Percentiles rank a stretch among this genome's conserved stretches.
phyloP scores from a whole-genome alignment of 2,113 vertebrate species.

The Phrynosoma blainvillii region DNA sequence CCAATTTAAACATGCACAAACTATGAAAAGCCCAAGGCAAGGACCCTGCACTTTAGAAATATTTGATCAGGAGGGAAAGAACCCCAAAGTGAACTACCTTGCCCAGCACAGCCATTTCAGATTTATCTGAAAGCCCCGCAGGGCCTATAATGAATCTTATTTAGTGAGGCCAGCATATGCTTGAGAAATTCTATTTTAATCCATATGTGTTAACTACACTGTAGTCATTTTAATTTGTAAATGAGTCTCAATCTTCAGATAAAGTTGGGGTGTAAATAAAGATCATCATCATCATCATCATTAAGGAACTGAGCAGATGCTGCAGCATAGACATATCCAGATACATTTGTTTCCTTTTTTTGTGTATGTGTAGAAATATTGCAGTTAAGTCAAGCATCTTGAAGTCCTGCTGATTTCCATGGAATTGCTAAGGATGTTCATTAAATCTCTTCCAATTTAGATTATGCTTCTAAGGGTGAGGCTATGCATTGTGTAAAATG shows the following conservation, averaged over 20 bases:
- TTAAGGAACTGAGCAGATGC: not conserved
- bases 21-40: not conserved
- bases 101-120: not conserved
- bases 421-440: not conserved
- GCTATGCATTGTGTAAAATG: not conserved
- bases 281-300: too few species aligned
- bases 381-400: not conserved
- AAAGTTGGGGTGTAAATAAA: too few species aligned
- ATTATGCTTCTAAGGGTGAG: not conserved
- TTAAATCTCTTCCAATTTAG: not conserved
- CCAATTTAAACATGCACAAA: not conserved
- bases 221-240: too few species aligned
- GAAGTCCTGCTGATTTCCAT: not conserved
- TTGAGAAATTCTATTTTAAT: not conserved
- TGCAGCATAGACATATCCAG: not conserved
- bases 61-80: not conserved
- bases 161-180: not conserved
- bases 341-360: not conserved
- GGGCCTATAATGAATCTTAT: not conserved
- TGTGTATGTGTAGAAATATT: not conserved
- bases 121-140: not conserved
- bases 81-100: not conserved
- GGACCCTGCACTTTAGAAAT: not conserved
- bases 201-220: too few species aligned
- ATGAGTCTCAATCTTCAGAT: too few species aligned